Conservation (phyloP, 2,888 invertebrate species). For the Schizaphis graminum region DNA sequence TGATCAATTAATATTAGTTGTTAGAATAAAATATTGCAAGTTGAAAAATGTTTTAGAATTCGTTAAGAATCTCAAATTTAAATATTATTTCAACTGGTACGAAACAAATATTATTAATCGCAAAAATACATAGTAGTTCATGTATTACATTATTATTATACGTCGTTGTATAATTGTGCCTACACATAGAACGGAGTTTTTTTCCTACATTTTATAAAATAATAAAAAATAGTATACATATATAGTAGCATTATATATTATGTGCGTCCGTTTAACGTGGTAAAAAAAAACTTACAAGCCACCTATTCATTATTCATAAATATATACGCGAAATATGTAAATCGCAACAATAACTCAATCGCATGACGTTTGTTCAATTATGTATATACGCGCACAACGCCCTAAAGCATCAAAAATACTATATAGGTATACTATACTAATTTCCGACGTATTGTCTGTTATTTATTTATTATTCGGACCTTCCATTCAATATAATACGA, state of each 20-base stretch:
- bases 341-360: constrained; percentile 49
- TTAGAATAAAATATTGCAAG: not conserved
- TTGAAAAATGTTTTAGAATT: not conserved
- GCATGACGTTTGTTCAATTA: constrained; percentile 40
- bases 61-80: not conserved
- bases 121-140: not conserved
- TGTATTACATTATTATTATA: not conserved
- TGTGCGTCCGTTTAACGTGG: not conserved
- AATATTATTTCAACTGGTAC: not conserved
- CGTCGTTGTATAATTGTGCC: not conserved
- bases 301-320: constrained; percentile 27
- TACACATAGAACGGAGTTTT: not conserved
- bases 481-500: not conserved
- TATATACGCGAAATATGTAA: constrained; percentile 26
- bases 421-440: constrained; percentile 24
- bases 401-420: constrained; percentile 16
- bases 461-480: constrained; percentile 18
- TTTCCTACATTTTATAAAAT: not conserved
- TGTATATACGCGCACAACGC: constrained; percentile 1
- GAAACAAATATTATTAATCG: not conserved
- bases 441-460: constrained; percentile 44
- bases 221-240: not conserved
- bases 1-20: not conserved
- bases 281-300: not conserved
- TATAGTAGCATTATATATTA: too few relatives aligned